These are phyloP conservation scores for Cryptocheilus praepositus DNA, from an alignment of 2,888 invertebrate genomes.

Conservation along the genomic window DNA sequence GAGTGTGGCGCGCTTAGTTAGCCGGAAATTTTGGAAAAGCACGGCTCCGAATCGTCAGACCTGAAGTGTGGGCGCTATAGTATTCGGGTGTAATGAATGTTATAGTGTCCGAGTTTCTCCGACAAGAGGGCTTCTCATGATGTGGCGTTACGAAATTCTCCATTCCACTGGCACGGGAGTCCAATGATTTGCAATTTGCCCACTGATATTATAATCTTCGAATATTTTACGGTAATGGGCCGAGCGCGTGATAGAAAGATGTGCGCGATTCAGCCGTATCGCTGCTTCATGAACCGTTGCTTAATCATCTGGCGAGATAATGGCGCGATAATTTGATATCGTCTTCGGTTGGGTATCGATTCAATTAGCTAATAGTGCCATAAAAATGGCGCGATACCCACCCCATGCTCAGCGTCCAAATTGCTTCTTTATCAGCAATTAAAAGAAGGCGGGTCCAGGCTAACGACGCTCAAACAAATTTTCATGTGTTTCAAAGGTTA, in stretches of 20 bases:
- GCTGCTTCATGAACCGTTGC: conserved; percentile 59
- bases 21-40: conserved; percentile 8
- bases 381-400: conserved; percentile 49
- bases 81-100: no score
- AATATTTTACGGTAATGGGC: conserved; percentile 19
- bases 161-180: conserved; percentile 14
- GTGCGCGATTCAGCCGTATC: no score
- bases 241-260: background rate
- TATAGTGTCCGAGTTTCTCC: no score
- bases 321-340: conserved; percentile 64
- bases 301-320: conserved; percentile 55
- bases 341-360: conserved; percentile 55
- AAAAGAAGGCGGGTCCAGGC: no score
- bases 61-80: no score
- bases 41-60: no score
- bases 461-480: no score
- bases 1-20: background rate
- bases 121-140: no score
- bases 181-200: no score
- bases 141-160: background rate
- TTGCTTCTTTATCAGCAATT: no score
- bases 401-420: background rate
- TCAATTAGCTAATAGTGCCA: conserved; percentile 69
- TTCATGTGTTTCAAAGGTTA: no score
- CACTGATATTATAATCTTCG: background rate